Evolutionary conservation across 2,888 invertebrate genomes (phyloP), one percentile per base, ranked within the genome.

Genomic region (Anoplius nigerrimus): DNA sequence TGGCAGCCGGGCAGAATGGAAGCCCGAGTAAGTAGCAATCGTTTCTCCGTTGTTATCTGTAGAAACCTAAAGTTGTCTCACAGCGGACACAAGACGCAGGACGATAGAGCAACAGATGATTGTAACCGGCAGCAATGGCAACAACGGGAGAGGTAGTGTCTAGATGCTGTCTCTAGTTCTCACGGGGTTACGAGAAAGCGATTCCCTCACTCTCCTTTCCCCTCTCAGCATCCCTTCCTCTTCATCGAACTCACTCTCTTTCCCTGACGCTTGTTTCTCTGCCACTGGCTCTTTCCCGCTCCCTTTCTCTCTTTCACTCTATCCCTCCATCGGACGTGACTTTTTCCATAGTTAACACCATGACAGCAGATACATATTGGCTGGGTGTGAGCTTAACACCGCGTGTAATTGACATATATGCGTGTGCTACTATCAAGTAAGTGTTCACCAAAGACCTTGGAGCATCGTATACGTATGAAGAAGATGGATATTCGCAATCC

Each of bases 181-280:
- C 87, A 87, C 86, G 87, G 84, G 86, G 84, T 84, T 83, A 80
- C 86, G 84, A 85, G 87, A 87, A 87, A 87, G 86, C 82, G 79
- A 84, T 46, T 51, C 34, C 59, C 55, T n/a, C 48, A 16, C 18
- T 22, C 67, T 66, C 34, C n/a, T 42, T 42, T 63, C 66, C 21
- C 5, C 46, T 55, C 21, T 24, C 51, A 55, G 34, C 54, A n/a
- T 16, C 22, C 15, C 55, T 20, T 48, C 58, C 45, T 52, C 24
- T 52, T 52, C 61, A 52, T 64, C 71, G 52, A 2, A 16, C 20
- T 5, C 52, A 5, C 20, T 18, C n/a, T 16, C 18, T n/a, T 42
- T 16, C 8, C 22, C 8, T 13, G 16, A 15, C 54, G 6, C 43
- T 24, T 22, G n/a, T 56, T 42, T 53, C 54, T 46, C 62, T 51